These are phyloP conservation scores for Nothocercus nigrocapillus DNA, from an alignment of 2,113 vertebrate species.

Conservation along the genomic window DNA sequence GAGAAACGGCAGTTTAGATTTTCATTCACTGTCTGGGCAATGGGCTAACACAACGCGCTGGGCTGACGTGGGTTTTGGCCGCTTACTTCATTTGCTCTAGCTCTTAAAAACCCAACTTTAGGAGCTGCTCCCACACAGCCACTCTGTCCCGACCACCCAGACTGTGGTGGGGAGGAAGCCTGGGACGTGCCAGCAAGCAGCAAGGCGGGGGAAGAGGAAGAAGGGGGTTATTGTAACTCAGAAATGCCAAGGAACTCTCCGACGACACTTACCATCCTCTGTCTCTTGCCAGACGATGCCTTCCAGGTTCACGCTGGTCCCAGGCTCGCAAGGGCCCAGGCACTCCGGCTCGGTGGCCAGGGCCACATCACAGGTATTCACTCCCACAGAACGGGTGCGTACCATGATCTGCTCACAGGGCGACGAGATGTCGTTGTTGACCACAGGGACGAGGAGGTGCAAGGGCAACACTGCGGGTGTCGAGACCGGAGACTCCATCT, in stretches of 20 bases:
- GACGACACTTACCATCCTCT: slow-evolving; percentile 89
- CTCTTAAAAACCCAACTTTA: background rate
- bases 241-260: background rate
- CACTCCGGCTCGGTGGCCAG: slow-evolving; percentile 96
- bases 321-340: slow-evolving; percentile 96
- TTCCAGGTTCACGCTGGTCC: slow-evolving; percentile 98
- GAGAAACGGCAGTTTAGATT: background rate
- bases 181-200: background rate
- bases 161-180: background rate
- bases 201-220: background rate
- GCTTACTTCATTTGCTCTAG: background rate
- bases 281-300: slow-evolving; percentile 99
- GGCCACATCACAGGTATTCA: slow-evolving; percentile 96
- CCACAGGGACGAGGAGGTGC: slow-evolving; percentile 90
- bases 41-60: accelerated
- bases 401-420: slow-evolving; percentile 99
- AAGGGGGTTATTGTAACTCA: background rate
- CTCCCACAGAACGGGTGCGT: slow-evolving; percentile 94
- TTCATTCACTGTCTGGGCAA: background rate
- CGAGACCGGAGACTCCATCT: slow-evolving; percentile 98
- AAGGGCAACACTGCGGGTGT: slow-evolving; percentile 92
- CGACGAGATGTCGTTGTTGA: slow-evolving; percentile 93
- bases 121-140: background rate
- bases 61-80: background rate
- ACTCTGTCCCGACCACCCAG: background rate